Evolutionary conservation across 2,888 invertebrate genomes (phyloP), one percentile per base, ranked within the genome.

Genomic region (Diaphora mendica): DNA sequence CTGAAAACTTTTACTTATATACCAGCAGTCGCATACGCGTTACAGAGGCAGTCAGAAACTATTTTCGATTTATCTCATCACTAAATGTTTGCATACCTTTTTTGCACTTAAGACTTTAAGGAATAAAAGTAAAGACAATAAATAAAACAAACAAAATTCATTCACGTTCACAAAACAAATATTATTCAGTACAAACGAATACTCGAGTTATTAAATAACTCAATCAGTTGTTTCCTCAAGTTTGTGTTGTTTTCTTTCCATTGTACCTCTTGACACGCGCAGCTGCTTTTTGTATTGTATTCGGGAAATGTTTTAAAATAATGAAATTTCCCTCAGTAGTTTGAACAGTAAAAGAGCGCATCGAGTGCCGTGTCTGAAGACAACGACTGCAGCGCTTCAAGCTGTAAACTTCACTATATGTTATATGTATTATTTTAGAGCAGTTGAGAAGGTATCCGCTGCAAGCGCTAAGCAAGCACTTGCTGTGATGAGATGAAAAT

Each of bases 381-480:
- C n/a, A 44, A 33, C 66, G 62, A 55, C 70, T 30, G 67, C 73
- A 74, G 77, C 74, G 82, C 75, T 81, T 42, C 30, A 67, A 44
- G 44, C 66, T 74, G 67, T 71, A 59, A 23, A 23, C 30, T 26
- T 59, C 4, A 15, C 13, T 11, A 13, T 42, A 35, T 23, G 23
- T 64, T 11, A 13, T 42, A 35, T 23, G 23, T 64, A 44, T 4
- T 42, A 33, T 30, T 33, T 20, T 51, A 67, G 20, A 55, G 17
- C 62, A 62, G 62, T 62, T 62, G n/a, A 67, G 55, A 68, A 66
- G 44, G 67, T 69, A 75, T 73, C 80, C 80, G 76, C 78, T 82
- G 68, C 69, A 78, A 77, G 82, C 84, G 75, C 76, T 84, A 48
- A 65, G 80, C 70, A 77, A 84, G 76, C 80, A 84, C 78, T 84